These are phyloP conservation scores for Hexactinellida sp. DNA, from an alignment of 37 sponge, comb jelly and placozoan genomes.

Conservation along the genomic window DNA sequence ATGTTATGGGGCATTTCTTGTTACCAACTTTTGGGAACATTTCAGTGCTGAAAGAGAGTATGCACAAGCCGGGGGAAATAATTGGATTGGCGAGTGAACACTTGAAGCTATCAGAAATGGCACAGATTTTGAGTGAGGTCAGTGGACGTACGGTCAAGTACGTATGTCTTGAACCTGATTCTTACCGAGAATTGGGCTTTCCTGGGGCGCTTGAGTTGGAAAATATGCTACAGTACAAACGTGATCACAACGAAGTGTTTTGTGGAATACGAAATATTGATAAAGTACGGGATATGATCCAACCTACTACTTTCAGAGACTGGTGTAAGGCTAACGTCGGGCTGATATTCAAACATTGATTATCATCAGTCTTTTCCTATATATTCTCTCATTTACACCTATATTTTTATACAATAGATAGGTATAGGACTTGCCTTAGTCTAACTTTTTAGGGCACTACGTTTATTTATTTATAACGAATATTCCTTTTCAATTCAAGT, in stretches of 20 bases:
- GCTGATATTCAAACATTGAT: not conserved
- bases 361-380: no score
- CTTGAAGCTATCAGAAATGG: not conserved
- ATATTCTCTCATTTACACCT: no score
- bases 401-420: no score
- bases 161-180: not conserved
- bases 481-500: no score
- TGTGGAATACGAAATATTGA: not conserved
- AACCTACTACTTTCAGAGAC: not conserved
- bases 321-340: not conserved
- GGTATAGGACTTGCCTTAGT: no score
- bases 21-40: conserved; percentile 45
- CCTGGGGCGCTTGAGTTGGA: not conserved
- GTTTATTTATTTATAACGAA: no score
- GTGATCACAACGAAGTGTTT: not conserved
- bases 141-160: not conserved
- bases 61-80: conserved; percentile 21
- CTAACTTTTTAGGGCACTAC: no score
- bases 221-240: not conserved
- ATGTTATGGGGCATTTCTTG: not conserved
- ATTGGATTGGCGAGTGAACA: not conserved
- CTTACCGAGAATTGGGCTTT: not conserved
- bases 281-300: not conserved
- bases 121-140: not conserved
- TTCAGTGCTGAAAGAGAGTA: not conserved